Evolutionary conservation across 2,113 vertebrate genomes (phyloP).

Genomic region (Choloepus hoffmanni): DNA sequence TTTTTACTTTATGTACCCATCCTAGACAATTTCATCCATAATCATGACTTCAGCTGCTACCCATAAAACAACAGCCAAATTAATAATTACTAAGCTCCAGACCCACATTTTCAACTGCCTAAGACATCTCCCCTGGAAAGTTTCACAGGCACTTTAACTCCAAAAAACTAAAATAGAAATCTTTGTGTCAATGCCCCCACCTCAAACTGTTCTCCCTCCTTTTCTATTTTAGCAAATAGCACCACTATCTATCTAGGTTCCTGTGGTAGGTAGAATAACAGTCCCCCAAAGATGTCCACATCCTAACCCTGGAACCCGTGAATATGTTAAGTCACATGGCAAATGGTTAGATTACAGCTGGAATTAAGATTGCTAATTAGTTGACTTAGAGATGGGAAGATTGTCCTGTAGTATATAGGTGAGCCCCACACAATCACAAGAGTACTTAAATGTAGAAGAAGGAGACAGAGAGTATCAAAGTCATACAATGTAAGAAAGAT

Average conservation of each 20-base stretch:
- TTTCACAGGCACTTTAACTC: neutral
- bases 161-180: slow-evolving; percentile 22
- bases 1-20: neutral
- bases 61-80: neutral
- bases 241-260: neutral
- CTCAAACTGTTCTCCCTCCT: neutral
- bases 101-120: neutral
- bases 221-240: neutral
- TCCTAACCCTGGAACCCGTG: neutral
- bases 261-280: neutral
- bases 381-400: neutral
- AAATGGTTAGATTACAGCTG: neutral
- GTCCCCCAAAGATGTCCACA: neutral
- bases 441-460: neutral
- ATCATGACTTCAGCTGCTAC: neutral
- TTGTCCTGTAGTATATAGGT: neutral
- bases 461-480: neutral
- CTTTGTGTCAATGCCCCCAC: neutral
- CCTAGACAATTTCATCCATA: neutral
- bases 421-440: neutral
- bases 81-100: slow-evolving; percentile 24
- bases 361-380: neutral
- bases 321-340: neutral
- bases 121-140: neutral
- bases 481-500: neutral